phyloP scores from a whole-genome alignment of 2,113 vertebrate genomes.

The Apaloderma vittatum region DNA sequence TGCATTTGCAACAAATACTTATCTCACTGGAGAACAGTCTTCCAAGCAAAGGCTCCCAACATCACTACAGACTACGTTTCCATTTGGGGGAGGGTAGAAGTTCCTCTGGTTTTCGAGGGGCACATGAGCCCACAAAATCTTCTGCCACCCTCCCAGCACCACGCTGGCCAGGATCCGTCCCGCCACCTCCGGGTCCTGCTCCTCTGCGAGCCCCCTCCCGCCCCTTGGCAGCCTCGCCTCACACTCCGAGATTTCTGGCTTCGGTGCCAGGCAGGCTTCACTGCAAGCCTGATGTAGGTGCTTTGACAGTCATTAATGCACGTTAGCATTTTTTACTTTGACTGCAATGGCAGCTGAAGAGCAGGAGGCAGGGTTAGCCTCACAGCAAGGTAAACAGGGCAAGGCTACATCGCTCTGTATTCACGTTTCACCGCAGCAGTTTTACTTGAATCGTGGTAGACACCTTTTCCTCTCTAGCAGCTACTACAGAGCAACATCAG shows the following conservation, averaged over 20 bases:
- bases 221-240: not conserved
- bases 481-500: not conserved
- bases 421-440: not conserved
- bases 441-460: not conserved
- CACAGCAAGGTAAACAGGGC: not conserved
- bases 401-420: not conserved
- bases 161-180: not conserved
- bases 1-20: slow-evolving; percentile 64
- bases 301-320: not conserved
- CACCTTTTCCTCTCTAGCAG: not conserved
- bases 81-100: not conserved
- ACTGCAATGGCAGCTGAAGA: not conserved
- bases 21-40: slow-evolving; percentile 32
- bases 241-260: no score
- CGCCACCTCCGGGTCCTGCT: not conserved
- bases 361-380: not conserved
- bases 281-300: not conserved
- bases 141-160: not conserved
- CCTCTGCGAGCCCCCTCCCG: not conserved
- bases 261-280: accelerated
- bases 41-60: slow-evolving; percentile 48
- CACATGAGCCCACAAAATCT: not conserved
- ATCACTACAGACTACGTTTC: not conserved
- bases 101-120: not conserved
- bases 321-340: not conserved